These are phyloP conservation scores for Stylophora pistillata DNA, from an alignment of 64 coral and sea anemone species.

Conservation along the genomic window DNA sequence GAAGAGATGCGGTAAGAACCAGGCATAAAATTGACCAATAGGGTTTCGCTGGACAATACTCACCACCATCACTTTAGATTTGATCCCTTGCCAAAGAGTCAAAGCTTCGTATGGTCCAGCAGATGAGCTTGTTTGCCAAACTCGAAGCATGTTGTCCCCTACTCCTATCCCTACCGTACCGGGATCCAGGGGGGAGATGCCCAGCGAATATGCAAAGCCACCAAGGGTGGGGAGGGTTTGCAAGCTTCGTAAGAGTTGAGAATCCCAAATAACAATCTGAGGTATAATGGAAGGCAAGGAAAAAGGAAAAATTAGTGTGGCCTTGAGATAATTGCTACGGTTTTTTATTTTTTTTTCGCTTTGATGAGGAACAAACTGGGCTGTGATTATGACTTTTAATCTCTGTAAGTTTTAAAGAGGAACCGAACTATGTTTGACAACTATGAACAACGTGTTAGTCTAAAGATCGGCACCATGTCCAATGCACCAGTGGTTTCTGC, in stretches of 20 bases:
- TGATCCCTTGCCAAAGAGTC: slow-evolving; percentile 95
- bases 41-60: slow-evolving; percentile 1
- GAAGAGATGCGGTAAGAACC: no score
- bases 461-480: no score
- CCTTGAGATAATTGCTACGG: background rate
- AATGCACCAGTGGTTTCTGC: no score
- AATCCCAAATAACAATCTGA: slow-evolving; percentile 92
- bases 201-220: slow-evolving; percentile 87
- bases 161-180: slow-evolving; percentile 85
- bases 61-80: slow-evolving; percentile 93
- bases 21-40: background rate
- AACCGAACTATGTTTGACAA: no score
- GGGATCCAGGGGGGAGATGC: slow-evolving; percentile 85
- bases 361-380: no score
- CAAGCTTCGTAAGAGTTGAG: slow-evolving; percentile 15
- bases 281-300: background rate
- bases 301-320: background rate
- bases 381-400: no score
- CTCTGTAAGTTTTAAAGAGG: no score
- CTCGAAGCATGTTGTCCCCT: slow-evolving; percentile 93
- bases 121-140: slow-evolving; percentile 72
- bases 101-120: slow-evolving; percentile 53
- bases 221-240: slow-evolving; percentile 80
- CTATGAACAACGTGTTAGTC: no score
- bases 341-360: no score